Conservation (phyloP, 2,113 vertebrate genomes). For the Ranitomeya imitator region DNA sequence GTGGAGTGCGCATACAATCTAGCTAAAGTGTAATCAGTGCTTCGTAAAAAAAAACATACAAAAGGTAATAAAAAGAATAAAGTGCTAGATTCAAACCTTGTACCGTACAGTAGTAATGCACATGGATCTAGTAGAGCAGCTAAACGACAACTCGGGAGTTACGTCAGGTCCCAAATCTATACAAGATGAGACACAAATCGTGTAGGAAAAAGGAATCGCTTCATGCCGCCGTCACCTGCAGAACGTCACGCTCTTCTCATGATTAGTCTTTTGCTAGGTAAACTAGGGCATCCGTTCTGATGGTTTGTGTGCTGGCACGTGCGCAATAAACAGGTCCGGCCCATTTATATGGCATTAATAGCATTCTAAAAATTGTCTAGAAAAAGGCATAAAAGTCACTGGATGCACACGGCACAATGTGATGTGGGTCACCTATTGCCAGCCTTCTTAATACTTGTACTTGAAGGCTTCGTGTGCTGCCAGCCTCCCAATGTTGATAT, state of each 20-base stretch:
- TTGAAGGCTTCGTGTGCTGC: slow-evolving; percentile 81
- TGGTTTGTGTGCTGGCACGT: background rate
- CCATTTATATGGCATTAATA: slow-evolving; percentile 1
- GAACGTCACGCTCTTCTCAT: background rate
- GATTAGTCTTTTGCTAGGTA: background rate
- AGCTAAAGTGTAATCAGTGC: slow-evolving; percentile 80
- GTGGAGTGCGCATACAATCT: slow-evolving; percentile 64
- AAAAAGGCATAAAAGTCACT: slow-evolving; percentile 7
- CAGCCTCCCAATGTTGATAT: slow-evolving; percentile 85
- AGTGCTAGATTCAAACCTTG: slow-evolving; percentile 77
- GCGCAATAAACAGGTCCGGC: background rate
- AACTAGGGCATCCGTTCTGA: background rate
- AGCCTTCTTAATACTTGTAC: slow-evolving; percentile 72
- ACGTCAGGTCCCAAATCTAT: slow-evolving; percentile 64
- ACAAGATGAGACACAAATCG: slow-evolving; percentile 40
- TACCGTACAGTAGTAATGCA: slow-evolving; percentile 81
- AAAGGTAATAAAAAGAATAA: slow-evolving; percentile 79
- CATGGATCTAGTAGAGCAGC: slow-evolving; percentile 79
- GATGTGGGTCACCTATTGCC: background rate
- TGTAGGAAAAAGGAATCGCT: background rate
- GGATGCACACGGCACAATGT: background rate
- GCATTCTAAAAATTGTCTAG: background rate
- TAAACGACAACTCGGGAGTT: slow-evolving; percentile 50
- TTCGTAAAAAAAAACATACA: slow-evolving; percentile 66
- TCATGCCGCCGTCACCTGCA: background rate